Evolutionary conservation across 2,113 vertebrate genomes (phyloP), one percentile per base, ranked within the genome.

Genomic region (Spizaetus ornatus): DNA sequence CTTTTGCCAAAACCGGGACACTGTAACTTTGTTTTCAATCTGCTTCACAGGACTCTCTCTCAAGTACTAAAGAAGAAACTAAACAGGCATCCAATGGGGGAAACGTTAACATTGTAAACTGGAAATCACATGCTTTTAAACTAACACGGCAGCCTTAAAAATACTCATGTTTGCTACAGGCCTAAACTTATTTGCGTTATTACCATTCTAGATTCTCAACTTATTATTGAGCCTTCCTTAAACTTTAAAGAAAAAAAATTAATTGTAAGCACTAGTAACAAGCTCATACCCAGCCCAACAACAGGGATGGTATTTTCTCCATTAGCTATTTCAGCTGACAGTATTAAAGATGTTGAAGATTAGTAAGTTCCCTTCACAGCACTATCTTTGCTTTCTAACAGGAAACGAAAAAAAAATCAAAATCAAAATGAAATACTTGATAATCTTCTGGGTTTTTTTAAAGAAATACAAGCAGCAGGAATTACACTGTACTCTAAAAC

Each of bases 231-330:
- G 52, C 5, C 19, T 21, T 42, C 32, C 45, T 40, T 17, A 56
- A 36, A 32, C 19, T 42, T 27, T 21, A 42, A 56, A 26, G 13
- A 50, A 25, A 71, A 69, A 55, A 48, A 62, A 48, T 26, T 8
- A 69, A 32, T 11, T 34, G 7, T 26, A 58, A 59, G 32, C 43
- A 80, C 16, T 26, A 31, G 34, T 40, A 80, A 66, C 22, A 43
- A 53, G 45, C 25, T 40, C 45, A n/a, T 22, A 40, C 7, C 34
- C 16, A 52, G 52, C 22, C 13, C 36, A 45, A 27, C 14, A 50
- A 18, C 3, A 1, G 34, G n/a, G 19, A 7, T 15, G 1, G 0
- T 42, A 25, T 73, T n/a, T 65, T 36, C 36, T 47, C 25, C 20
- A 20, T 11, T 32, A 67, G 32, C 23, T 43, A 34, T 59, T 90